These are phyloP conservation scores for Agapornis canus DNA, from an alignment of 2,797 vertebrate genomes.

Conservation along the genomic window DNA sequence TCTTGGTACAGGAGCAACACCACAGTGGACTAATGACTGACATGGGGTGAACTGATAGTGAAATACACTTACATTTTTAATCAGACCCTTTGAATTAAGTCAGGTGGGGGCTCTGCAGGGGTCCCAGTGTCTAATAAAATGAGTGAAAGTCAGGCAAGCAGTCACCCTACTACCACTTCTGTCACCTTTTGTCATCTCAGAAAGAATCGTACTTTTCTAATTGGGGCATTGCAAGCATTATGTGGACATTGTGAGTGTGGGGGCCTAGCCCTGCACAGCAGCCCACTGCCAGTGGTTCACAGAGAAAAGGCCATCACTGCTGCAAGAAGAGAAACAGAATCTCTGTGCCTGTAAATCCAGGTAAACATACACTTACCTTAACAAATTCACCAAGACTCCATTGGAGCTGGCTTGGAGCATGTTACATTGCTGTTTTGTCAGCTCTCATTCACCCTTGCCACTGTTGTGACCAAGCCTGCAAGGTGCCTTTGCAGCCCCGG, in stretches of 20 bases:
- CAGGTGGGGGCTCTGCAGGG: background rate
- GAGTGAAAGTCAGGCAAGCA: background rate
- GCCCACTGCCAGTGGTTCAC: background rate
- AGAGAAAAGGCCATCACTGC: background rate
- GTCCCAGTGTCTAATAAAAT: background rate
- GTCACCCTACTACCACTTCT: background rate
- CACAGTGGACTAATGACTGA: background rate
- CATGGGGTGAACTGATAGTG: background rate
- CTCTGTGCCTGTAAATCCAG: background rate
- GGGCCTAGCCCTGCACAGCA: background rate
- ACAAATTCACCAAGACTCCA: background rate
- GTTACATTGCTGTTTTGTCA: background rate
- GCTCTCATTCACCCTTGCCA: background rate
- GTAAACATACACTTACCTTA: background rate
- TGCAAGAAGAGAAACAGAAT: background rate
- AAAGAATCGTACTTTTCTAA: background rate
- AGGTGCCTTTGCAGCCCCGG: background rate
- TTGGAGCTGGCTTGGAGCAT: background rate
- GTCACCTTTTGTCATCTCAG: background rate
- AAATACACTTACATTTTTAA: background rate
- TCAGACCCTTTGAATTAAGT: background rate
- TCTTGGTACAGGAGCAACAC: rapidly evolving
- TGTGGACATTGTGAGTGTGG: background rate
- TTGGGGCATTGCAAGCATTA: background rate
- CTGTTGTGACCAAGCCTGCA: background rate